Base-by-base conservation (phyloP, 1,140 invertebrate genomes). In the Maniola jurtina region DNA sequence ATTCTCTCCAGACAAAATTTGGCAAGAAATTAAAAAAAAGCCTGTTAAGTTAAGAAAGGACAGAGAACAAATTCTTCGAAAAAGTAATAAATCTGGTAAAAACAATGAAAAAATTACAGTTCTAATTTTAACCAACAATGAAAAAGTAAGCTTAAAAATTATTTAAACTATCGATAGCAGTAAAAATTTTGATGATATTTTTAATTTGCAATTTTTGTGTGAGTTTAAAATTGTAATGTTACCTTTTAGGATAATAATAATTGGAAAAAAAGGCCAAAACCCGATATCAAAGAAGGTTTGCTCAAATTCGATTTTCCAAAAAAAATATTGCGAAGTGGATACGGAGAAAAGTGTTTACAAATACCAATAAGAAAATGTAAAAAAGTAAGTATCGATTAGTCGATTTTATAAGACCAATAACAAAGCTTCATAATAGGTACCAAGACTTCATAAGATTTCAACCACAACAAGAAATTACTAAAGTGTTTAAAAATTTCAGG, bases 281-380 rank as follows among this genome's bases (percentile, higher is more conserved):
- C 52, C 0, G 34, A 34, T n/a, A 6, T 11, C 10, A 34, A 34
- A 34, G 6, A 33, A 34, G 10, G 5, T 54, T 54, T 54, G 10
- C 11, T 6, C 6, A 60, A 47, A 14, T 10, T 34, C 10, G 6
- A 59, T 8, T 42, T 59, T 16, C 13, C 45, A 45, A 55, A 35
- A 16, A 13, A 11, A 58, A 42, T 72, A 65, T 42, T 81, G 6
- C 50, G 79, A 15, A 61, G 74, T 13, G 72, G 71, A 6, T 83
- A 81, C 15, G 81, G 77, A 0, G 75, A 80, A 35, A 71, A 73
- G 0, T 83, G 81, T 13, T 66, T 77, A 16, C 75, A 75, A 66
- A 55, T 77, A 6, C 77, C 80, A 0, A 59, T 81, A 8, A 75
- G 50, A 33, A 83, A 83, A 68, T 83, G 81, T 60, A 69, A 72